Evolutionary conservation across 2,113 vertebrate genomes (phyloP).

Genomic region (Trinectes maculatus): DNA sequence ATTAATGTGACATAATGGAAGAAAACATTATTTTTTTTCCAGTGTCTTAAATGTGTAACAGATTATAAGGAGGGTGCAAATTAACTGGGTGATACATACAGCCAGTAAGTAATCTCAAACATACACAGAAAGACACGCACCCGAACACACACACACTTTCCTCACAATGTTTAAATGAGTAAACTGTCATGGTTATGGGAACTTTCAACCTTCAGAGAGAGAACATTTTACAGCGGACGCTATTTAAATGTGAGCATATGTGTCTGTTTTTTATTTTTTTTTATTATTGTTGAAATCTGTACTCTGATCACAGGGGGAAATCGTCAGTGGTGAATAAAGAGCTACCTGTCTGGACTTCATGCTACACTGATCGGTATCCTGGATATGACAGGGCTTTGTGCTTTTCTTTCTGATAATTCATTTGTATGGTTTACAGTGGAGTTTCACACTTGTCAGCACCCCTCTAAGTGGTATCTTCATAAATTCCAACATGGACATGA

Average conservation of each 20-base stretch:
- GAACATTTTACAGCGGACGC: not conserved
- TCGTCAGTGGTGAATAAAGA: conserved; percentile 35
- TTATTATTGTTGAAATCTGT: conserved; percentile 16
- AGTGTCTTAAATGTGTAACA: conserved; percentile 7
- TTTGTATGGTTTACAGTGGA: conserved; percentile 14
- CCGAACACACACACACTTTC: not conserved
- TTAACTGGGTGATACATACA: no score
- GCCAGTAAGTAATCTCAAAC: not conserved
- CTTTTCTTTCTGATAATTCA: conserved; percentile 27
- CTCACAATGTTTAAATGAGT: not conserved
- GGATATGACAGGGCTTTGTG: conserved; percentile 17
- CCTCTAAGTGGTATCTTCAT: conserved; percentile 29
- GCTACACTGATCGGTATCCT: conserved; percentile 23
- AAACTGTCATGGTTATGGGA: no score
- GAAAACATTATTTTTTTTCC: not conserved
- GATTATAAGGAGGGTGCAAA: not conserved
- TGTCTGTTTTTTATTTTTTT: not conserved
- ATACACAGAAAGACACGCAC: not conserved
- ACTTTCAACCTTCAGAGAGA: not conserved
- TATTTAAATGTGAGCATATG: not conserved
- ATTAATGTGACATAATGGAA: not conserved
- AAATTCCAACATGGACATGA: conserved; percentile 16
- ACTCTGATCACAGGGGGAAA: conserved; percentile 32
- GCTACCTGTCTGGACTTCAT: conserved; percentile 48
- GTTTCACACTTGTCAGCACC: conserved; percentile 46